These are phyloP conservation scores for Oreotrochilus melanogaster DNA, from an alignment of 2,113 vertebrate genomes.

Conservation along the genomic window DNA sequence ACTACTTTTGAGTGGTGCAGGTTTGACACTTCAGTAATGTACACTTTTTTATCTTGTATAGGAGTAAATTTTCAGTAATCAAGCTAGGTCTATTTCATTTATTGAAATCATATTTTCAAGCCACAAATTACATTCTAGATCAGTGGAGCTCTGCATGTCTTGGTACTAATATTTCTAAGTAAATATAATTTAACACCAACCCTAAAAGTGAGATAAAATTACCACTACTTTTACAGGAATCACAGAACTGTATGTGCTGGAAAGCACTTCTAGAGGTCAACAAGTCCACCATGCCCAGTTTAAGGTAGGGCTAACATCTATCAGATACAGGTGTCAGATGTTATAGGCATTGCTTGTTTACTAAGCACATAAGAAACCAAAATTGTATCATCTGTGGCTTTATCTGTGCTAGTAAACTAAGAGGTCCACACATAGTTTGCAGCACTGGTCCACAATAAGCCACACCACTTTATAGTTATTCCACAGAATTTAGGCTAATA, in stretches of 20 bases:
- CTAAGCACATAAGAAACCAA: not conserved
- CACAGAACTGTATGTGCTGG: not conserved
- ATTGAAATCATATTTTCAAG: not conserved
- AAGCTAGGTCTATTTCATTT: not conserved
- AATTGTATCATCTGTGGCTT: not conserved
- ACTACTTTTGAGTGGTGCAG: not conserved
- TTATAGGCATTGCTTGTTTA: not conserved
- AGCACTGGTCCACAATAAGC: not conserved
- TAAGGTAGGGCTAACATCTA: fast-evolving
- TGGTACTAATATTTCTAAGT: not conserved
- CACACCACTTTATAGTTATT: not conserved
- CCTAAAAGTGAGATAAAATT: not conserved
- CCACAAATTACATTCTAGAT: not conserved
- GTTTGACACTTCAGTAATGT: not conserved
- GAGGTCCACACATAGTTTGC: fast-evolving
- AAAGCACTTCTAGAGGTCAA: not conserved
- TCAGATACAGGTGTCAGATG: not conserved
- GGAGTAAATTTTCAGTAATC: not conserved
- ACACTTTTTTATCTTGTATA: not conserved
- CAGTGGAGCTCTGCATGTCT: not conserved
- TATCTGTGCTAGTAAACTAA: not conserved
- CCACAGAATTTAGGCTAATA: not conserved
- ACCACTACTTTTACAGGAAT: not conserved
- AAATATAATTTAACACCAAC: not conserved
- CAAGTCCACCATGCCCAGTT: not conserved